phyloP scores from a whole-genome alignment of 1,140 invertebrate species.

The Colletes latitarsis region DNA sequence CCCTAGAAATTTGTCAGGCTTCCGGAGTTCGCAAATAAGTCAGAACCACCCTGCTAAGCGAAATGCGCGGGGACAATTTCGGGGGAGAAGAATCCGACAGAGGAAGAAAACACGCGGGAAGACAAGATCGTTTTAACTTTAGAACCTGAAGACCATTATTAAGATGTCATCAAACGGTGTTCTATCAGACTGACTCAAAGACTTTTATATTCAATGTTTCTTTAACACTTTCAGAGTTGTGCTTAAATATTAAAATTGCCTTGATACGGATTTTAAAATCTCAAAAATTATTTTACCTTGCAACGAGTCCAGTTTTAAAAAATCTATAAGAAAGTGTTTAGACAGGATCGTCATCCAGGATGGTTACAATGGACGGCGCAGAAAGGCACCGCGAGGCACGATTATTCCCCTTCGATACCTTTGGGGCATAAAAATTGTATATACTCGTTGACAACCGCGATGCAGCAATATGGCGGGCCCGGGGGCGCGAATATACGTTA shows the following conservation, averaged over 20 bases:
- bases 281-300: too few species aligned
- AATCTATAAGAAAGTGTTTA: too few species aligned
- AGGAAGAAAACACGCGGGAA: background rate
- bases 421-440: conserved; percentile 51
- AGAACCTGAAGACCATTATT: background rate
- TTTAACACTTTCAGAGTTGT: too few species aligned
- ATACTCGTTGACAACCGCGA: conserved; percentile 48
- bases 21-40: conserved; percentile 37
- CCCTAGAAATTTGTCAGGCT: conserved; percentile 57
- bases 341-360: too few species aligned
- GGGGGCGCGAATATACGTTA: conserved; percentile 56
- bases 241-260: too few species aligned
- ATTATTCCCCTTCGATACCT: conserved; percentile 37
- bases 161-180: background rate
- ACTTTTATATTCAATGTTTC: too few species aligned
- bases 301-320: too few species aligned
- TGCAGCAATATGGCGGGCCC: conserved; percentile 26
- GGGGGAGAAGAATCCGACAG: background rate
- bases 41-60: background rate
- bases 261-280: too few species aligned
- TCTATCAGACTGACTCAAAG: too few species aligned
- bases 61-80: background rate
- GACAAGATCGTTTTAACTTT: background rate
- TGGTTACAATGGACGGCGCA: too few species aligned
- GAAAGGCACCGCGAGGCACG: conserved; percentile 15